Percentiles rank a stretch among this genome's conserved stretches.
These are phyloP conservation scores for Rynchops niger DNA, from an alignment of 2,113 vertebrate species.

Conservation along the genomic window DNA sequence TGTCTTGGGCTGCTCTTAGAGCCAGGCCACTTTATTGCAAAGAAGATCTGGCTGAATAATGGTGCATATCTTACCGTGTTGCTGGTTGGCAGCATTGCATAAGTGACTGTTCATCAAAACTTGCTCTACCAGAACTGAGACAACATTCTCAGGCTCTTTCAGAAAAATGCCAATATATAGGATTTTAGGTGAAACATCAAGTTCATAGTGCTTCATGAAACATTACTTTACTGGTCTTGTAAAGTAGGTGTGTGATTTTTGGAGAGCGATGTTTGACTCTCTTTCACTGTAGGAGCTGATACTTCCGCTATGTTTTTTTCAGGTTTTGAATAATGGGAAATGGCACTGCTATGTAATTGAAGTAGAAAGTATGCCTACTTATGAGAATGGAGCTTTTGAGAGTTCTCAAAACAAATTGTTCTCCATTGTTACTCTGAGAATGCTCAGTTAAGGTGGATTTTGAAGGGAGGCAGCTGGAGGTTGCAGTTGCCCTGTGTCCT, in stretches of 20 bases:
- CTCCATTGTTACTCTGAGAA: background rate
- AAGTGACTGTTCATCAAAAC: background rate
- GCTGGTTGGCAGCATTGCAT: background rate
- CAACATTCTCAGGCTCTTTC: background rate
- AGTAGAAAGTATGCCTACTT: background rate
- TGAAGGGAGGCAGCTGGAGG: background rate
- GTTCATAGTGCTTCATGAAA: background rate
- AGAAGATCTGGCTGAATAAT: background rate
- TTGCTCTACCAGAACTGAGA: background rate
- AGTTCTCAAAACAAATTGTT: background rate
- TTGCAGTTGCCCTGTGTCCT: background rate
- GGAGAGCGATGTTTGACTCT: background rate
- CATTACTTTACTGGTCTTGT: fast-evolving
- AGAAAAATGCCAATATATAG: background rate
- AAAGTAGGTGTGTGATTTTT: background rate
- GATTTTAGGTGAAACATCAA: background rate
- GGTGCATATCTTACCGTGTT: fast-evolving
- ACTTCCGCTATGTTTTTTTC: background rate
- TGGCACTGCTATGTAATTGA: background rate
- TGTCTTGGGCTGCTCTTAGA: background rate
- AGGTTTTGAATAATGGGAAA: background rate
- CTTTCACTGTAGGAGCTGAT: background rate
- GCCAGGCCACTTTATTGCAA: background rate
- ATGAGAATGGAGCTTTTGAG: background rate
- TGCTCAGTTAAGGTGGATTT: background rate